Evolutionary conservation across 2,797 vertebrate genomes (phyloP).

Genomic region (Hylomyscus alleni): DNA sequence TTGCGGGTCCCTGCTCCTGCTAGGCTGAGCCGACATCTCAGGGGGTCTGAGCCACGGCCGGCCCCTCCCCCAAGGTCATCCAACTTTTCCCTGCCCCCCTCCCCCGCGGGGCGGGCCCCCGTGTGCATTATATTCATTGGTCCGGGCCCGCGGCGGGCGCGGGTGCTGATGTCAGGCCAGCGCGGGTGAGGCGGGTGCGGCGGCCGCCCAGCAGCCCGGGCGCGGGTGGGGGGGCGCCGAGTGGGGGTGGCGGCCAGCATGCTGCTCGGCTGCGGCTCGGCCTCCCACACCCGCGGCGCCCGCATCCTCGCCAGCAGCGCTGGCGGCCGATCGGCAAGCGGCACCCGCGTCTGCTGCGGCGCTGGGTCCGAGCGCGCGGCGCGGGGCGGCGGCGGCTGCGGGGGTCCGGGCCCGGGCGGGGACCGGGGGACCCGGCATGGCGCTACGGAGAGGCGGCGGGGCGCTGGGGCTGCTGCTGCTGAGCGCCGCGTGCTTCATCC

Average conservation of each 20-base stretch:
- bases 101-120: conserved; percentile 54
- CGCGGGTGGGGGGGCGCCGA: conserved; percentile 73
- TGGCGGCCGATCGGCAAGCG: conserved; percentile 88
- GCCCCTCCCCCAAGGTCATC: conserved; percentile 79
- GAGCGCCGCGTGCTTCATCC: conserved; percentile 89
- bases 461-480: conserved; percentile 87
- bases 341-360: conserved; percentile 73
- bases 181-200: conserved; percentile 87
- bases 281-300: conserved; percentile 81
- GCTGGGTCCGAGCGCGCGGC: conserved; percentile 76
- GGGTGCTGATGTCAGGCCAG: conserved; percentile 96
- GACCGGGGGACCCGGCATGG: conserved; percentile 89
- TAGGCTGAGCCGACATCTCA: neutral
- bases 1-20: neutral
- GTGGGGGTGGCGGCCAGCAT: conserved; percentile 85
- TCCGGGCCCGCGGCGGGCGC: conserved; percentile 89
- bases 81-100: conserved; percentile 67
- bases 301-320: conserved; percentile 66
- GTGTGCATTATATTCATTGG: conserved; percentile 92
- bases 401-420: conserved; percentile 35
- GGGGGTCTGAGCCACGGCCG: neutral
- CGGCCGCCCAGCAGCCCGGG: conserved; percentile 76
- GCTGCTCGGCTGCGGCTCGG: conserved; percentile 84
- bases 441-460: conserved; percentile 84
- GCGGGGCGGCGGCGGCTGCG: conserved; percentile 30